Percentiles rank a stretch among this genome's conserved stretches.
These are phyloP conservation scores for Mirounga angustirostris DNA, from an alignment of 2,113 vertebrate species.

Conservation along the genomic window DNA sequence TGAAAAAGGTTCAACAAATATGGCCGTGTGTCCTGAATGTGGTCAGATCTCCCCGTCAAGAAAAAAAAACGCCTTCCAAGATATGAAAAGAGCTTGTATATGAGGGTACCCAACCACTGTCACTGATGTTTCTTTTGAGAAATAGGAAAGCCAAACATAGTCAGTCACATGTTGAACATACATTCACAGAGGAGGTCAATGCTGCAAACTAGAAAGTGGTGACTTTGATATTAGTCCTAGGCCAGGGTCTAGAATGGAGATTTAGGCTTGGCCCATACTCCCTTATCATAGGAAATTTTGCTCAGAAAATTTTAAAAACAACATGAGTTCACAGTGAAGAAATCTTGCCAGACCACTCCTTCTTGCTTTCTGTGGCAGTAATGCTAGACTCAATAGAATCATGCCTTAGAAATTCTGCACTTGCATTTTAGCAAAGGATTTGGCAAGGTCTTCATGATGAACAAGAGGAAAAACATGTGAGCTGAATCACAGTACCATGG, in stretches of 20 bases:
- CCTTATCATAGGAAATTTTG: background rate
- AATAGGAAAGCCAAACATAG: background rate
- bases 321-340: background rate
- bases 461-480: background rate
- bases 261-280: background rate
- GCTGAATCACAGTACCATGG: background rate
- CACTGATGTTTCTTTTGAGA: constrained; percentile 42
- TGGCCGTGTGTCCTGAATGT: constrained; percentile 6
- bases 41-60: constrained; percentile 5
- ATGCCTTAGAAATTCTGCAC: background rate
- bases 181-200: background rate
- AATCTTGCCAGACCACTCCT: background rate
- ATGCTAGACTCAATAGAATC: background rate
- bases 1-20: constrained; percentile 33
- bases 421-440: constrained; percentile 27
- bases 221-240: background rate
- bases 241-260: background rate
- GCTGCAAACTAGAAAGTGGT: background rate
- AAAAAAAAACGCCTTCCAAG: background rate
- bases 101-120: background rate
- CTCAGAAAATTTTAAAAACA: background rate
- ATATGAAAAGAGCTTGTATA: background rate
- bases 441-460: background rate
- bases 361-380: background rate
- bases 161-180: background rate